Conservation (phyloP, 2,113 vertebrate genomes). For the Amphiprion ocellaris region DNA sequence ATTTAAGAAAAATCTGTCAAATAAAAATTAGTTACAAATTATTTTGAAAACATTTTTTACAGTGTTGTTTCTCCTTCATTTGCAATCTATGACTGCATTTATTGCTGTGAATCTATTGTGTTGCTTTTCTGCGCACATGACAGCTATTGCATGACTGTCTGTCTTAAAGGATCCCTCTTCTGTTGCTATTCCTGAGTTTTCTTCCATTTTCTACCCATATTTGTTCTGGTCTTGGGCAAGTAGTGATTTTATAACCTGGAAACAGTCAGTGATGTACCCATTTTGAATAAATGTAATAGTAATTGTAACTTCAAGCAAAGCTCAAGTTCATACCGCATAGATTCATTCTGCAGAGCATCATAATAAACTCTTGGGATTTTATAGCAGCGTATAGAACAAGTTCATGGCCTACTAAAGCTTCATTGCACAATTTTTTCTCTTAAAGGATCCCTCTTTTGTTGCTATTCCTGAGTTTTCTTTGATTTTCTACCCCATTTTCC, state of each 20-base stretch:
- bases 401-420: constrained; percentile 10
- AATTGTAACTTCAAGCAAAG: background rate
- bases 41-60: too few species aligned
- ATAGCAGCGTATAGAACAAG: background rate
- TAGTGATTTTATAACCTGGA: too few species aligned
- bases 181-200: background rate
- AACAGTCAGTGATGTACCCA: too few species aligned
- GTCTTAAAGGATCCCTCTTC: background rate
- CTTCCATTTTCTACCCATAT: background rate
- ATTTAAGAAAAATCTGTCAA: too few species aligned
- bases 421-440: background rate
- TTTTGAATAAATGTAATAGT: background rate
- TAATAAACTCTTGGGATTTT: background rate
- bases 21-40: too few species aligned
- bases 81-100: background rate
- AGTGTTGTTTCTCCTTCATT: background rate
- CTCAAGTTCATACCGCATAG: background rate
- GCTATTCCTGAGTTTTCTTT: background rate
- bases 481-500: background rate
- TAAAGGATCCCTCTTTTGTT: background rate
- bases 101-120: background rate
- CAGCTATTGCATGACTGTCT: background rate
- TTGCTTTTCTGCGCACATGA: background rate
- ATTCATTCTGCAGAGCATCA: background rate
- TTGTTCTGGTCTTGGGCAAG: too few species aligned